phyloP scores from a whole-genome alignment of 2,888 invertebrate species.

The Amitus sp. region DNA sequence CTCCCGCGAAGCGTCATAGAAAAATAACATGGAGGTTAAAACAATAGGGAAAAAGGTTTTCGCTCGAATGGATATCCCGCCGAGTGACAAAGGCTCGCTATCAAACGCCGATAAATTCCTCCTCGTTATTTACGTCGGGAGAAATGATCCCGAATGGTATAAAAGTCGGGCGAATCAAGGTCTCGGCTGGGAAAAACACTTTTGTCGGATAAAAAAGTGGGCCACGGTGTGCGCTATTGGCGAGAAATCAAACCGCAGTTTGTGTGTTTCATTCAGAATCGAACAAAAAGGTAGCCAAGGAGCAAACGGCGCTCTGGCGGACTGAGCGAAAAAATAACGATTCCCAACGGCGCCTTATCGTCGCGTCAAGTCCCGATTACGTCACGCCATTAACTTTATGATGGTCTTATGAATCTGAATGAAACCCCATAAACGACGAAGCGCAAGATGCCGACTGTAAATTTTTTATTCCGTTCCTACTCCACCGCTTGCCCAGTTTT shows the following conservation, averaged over 20 bases:
- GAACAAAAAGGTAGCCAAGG: conserved; percentile 4
- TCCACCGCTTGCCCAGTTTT: conserved; percentile 15
- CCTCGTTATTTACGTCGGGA: conserved; percentile 3
- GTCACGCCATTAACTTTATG: conserved; percentile 54
- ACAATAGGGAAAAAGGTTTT: conserved; percentile 18
- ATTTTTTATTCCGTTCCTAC: conserved; percentile 57
- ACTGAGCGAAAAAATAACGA: conserved; percentile 41
- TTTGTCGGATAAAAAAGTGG: conserved; percentile 8
- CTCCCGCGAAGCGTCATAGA: conserved; percentile 26
- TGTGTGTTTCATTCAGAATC: conserved; percentile 12
- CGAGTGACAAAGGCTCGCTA: conserved; percentile 14
- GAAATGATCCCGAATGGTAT: conserved; percentile 6
- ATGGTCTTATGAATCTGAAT: conserved; percentile 51
- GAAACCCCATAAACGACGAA: conserved; percentile 47
- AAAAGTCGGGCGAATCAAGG: conserved; percentile 15
- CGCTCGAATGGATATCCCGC: conserved; percentile 9
- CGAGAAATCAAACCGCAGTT: conserved; percentile 12
- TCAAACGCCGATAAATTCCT: conserved; percentile 13
- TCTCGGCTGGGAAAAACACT: conserved; percentile 8
- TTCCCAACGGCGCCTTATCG: conserved; percentile 42
- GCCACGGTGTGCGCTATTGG: conserved; percentile 9
- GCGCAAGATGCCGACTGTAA: conserved; percentile 49
- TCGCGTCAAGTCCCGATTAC: conserved; percentile 34
- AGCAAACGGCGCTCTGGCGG: conserved; percentile 10
- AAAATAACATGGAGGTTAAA: conserved; percentile 13